Conservation (phyloP, 2,113 vertebrate genomes). For the Mungos mungo region DNA sequence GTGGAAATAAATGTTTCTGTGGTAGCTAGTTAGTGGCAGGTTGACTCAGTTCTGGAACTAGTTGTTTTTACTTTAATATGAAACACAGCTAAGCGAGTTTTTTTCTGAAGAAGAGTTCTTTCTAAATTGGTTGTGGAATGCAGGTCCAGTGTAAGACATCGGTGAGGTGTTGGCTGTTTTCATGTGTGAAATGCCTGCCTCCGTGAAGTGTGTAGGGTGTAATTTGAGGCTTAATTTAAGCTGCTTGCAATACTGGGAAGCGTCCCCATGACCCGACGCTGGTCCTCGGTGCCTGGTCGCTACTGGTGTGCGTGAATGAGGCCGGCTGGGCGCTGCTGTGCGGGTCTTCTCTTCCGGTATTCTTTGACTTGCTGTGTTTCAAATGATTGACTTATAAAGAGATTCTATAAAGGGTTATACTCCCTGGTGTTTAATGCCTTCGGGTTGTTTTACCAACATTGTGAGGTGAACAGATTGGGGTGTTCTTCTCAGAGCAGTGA, state of each 20-base stretch:
- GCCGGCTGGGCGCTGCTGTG: not conserved
- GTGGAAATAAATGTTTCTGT: not conserved
- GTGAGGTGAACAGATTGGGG: not conserved
- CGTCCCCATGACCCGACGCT: fast-evolving
- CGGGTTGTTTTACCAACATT: not conserved
- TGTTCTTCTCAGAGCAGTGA: not conserved
- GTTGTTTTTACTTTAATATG: not conserved
- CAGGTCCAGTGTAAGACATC: not conserved
- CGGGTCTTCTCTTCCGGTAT: not conserved
- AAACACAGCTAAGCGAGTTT: not conserved
- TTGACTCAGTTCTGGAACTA: not conserved
- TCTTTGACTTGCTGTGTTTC: not conserved
- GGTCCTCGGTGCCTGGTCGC: not conserved
- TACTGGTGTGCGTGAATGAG: not conserved
- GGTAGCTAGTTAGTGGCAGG: not conserved
- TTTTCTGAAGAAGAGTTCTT: not conserved
- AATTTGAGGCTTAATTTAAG: not conserved
- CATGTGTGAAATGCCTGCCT: not conserved
- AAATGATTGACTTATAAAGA: not conserved
- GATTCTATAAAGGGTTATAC: not conserved
- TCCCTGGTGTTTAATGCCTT: not conserved
- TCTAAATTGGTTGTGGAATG: not conserved
- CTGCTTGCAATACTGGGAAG: not conserved
- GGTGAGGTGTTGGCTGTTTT: not conserved
- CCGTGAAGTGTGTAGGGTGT: not conserved